A percentile compares a stretch with the other conserved stretches of the same genome.
phyloP scores from a whole-genome alignment of 2,888 invertebrate species.

The Drosophila melanosoma region DNA sequence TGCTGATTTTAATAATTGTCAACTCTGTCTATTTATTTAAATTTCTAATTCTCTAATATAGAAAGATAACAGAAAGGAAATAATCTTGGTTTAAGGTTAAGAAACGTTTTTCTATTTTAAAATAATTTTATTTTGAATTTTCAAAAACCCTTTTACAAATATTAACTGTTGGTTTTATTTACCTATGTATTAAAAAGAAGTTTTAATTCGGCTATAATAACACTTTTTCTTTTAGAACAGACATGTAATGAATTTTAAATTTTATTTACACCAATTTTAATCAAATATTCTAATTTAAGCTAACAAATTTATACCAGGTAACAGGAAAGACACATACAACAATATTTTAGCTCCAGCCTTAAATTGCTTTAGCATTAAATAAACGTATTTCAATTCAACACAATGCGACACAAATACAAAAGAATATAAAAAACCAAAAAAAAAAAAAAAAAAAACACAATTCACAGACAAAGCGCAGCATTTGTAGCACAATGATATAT shows the following conservation, averaged over 20 bases:
- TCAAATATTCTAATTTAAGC: neutral
- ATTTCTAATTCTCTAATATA: neutral
- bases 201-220: neutral
- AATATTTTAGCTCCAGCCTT: neutral
- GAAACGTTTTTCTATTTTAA: neutral
- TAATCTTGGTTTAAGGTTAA: neutral
- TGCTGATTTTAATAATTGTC: neutral
- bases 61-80: accelerated
- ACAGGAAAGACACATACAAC: neutral
- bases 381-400: neutral
- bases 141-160: neutral
- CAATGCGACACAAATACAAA: neutral
- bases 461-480: slow-evolving; percentile 24
- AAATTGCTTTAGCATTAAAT: neutral
- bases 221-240: neutral
- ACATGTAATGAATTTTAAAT: neutral
- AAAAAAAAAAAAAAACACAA: neutral
- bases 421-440: neutral
- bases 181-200: neutral
- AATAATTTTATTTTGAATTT: neutral
- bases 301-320: neutral
- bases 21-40: too few species aligned
- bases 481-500: slow-evolving; percentile 8
- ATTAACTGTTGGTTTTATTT: neutral
- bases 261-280: neutral